These are phyloP conservation scores for Dendrolimus pini DNA, from an alignment of 2,888 invertebrate genomes.

Conservation along the genomic window DNA sequence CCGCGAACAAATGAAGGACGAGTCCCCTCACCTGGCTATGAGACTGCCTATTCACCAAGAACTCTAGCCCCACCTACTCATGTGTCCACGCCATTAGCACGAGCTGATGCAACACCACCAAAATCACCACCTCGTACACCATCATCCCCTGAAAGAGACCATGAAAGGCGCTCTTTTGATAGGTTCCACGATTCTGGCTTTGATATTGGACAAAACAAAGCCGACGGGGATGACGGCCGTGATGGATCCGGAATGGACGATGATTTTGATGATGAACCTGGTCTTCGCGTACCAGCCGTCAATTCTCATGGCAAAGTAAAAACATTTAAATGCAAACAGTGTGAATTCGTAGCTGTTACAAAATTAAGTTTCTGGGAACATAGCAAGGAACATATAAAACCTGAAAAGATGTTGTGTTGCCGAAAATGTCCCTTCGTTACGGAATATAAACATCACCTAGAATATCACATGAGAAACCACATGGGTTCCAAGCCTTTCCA, in stretches of 20 bases:
- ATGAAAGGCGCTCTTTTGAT: conserved; percentile 49
- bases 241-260: conserved; percentile 66
- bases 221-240: conserved; percentile 61
- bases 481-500: conserved; percentile 96
- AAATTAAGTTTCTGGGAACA: conserved; percentile 98
- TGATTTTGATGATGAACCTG: conserved; percentile 77
- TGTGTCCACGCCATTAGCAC: conserved; percentile 52
- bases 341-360: conserved; percentile 88
- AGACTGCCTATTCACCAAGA: conserved; percentile 50
- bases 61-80: conserved; percentile 45
- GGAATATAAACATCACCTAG: conserved; percentile 98
- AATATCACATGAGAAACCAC: conserved; percentile 97
- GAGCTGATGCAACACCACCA: conserved; percentile 59
- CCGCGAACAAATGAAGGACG: conserved; percentile 43
- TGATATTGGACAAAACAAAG: conserved; percentile 46
- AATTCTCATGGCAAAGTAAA: conserved; percentile 91
- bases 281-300: conserved; percentile 78
- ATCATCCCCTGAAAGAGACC: conserved; percentile 46
- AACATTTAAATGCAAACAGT: conserved; percentile 94
- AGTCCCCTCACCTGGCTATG: conserved; percentile 48
- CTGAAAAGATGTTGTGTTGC: conserved; percentile 93
- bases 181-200: conserved; percentile 72
- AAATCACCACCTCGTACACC: conserved; percentile 61
- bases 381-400: conserved; percentile 91
- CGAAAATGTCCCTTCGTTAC: conserved; percentile 97